These are phyloP conservation scores for Bellardia pandia DNA, from an alignment of 2,888 invertebrate genomes.

Conservation along the genomic window DNA sequence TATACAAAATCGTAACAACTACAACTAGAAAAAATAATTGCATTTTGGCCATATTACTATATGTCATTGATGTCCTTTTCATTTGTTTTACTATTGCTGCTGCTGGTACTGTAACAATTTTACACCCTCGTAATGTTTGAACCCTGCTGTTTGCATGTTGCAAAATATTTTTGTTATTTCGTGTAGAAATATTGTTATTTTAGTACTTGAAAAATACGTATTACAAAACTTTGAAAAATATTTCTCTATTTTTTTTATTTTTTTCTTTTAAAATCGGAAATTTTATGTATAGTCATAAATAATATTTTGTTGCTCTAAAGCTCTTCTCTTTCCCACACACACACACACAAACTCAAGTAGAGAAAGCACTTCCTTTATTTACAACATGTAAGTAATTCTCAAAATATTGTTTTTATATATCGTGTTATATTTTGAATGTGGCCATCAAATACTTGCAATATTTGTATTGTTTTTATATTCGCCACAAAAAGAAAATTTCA, in stretches of 20 bases:
- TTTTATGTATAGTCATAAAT: constrained; percentile 56
- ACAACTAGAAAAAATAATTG: constrained; percentile 45
- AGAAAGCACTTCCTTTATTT: constrained; percentile 20
- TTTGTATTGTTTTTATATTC: constrained; percentile 30
- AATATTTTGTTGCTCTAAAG: constrained; percentile 30
- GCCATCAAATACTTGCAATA: constrained; percentile 45
- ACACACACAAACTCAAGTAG: background rate
- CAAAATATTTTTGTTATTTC: constrained; percentile 60
- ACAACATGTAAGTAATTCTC: constrained; percentile 52
- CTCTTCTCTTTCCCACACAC: background rate
- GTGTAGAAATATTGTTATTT: constrained; percentile 70
- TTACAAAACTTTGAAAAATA: constrained; percentile 64
- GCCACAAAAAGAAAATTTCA: constrained; percentile 19
- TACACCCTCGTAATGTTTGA: constrained; percentile 36
- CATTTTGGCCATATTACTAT: constrained; percentile 60
- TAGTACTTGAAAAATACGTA: constrained; percentile 70
- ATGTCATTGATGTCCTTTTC: constrained; percentile 68
- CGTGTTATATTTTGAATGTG: constrained; percentile 53
- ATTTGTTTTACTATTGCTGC: background rate
- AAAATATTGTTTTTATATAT: constrained; percentile 52
- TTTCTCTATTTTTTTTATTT: constrained; percentile 38
- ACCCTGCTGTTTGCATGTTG: constrained; percentile 54
- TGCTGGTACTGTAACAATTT: constrained; percentile 51
- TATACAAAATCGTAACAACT: background rate
- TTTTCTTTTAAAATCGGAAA: constrained; percentile 35